Evolutionary conservation across 2,797 vertebrate species (phyloP), one percentile per base, ranked within the genome.

Genomic region (Syndactyla subalaris): DNA sequence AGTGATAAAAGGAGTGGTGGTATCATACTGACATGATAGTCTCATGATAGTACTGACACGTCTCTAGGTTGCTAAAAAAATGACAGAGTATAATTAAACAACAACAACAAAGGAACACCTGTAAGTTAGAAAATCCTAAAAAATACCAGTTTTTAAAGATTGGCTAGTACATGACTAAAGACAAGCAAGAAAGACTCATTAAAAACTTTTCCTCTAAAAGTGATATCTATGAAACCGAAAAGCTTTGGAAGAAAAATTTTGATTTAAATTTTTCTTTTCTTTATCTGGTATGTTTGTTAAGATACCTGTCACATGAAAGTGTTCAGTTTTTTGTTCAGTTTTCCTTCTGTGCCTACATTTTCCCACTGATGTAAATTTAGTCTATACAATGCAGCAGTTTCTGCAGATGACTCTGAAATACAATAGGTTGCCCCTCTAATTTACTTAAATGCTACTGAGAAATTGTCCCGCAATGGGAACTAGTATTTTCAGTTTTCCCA

Each of bases 401-500:
- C 61, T 77, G 46, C 72, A 77, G 57, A 85, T 80, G 75, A 75
- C 78, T 68, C 34, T 88, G 87, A 89, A 93, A 93, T 85, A 75
- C 85, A 95, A 57, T 91, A 80, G 55, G 26, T 1, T 93, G 76
- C 63, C 73, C 43, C 92, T 96, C 84, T 88, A 92, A 96, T 96
- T 97, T 91, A 94, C 79, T 95, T 93, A 95, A 96, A 67, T 76
- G 36, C 71, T 85, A 85, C 80, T 67, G 66, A 80, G 82, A 72
- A 89, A 74, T 65, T 59, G 52, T 68, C 46, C 79, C 5, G 3
- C 0, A 2, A 73, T 93, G 89, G 87, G 89, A 96, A 97, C 77
- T 23, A 45, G 80, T 57, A 90, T 94, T 95, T 95, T 94, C 83
- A 76, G 48, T 70, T 92, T 95, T 97, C 90, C 85, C 93, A 96